phyloP scores from a whole-genome alignment of 2,797 vertebrate species.

The Tamandua tetradactyla region DNA sequence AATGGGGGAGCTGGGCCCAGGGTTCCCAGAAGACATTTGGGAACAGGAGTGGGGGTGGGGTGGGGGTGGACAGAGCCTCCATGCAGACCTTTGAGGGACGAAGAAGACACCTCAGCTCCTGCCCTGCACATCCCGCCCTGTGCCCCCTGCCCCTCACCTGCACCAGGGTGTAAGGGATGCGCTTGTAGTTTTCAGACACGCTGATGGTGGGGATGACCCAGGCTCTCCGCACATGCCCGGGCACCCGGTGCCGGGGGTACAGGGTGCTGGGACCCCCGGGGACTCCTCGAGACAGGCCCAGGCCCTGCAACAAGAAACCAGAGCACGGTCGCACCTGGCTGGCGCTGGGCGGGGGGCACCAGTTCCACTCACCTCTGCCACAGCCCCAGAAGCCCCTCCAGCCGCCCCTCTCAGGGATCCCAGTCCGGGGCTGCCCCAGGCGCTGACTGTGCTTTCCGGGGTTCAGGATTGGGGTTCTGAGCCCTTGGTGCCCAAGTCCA shows the following conservation, averaged over 20 bases:
- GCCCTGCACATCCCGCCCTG: too few species aligned
- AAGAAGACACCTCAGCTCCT: background rate
- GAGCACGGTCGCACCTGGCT: too few species aligned
- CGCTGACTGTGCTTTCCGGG: too few species aligned
- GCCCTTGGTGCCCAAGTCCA: too few species aligned
- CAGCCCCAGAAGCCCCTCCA: too few species aligned
- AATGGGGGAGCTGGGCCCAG: background rate
- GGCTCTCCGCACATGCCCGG: slow-evolving; percentile 91
- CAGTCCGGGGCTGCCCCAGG: too few species aligned
- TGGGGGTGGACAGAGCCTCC: too few species aligned
- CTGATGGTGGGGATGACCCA: slow-evolving; percentile 99
- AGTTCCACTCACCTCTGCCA: too few species aligned
- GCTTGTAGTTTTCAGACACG: slow-evolving; percentile 94
- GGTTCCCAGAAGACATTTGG: background rate
- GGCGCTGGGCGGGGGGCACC: too few species aligned
- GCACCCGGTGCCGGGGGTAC: slow-evolving; percentile 83
- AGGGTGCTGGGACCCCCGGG: slow-evolving; percentile 71
- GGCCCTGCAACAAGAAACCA: slow-evolving; percentile 68
- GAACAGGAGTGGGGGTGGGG: background rate
- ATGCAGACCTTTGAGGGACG: background rate
- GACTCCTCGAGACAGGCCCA: background rate
- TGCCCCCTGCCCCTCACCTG: slow-evolving; percentile 87
- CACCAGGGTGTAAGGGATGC: slow-evolving; percentile 93
- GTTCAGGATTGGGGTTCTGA: too few species aligned
- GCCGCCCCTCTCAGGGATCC: too few species aligned